These are phyloP conservation scores for Hedya salicella DNA, from an alignment of 2,888 invertebrate genomes.

Conservation along the genomic window DNA sequence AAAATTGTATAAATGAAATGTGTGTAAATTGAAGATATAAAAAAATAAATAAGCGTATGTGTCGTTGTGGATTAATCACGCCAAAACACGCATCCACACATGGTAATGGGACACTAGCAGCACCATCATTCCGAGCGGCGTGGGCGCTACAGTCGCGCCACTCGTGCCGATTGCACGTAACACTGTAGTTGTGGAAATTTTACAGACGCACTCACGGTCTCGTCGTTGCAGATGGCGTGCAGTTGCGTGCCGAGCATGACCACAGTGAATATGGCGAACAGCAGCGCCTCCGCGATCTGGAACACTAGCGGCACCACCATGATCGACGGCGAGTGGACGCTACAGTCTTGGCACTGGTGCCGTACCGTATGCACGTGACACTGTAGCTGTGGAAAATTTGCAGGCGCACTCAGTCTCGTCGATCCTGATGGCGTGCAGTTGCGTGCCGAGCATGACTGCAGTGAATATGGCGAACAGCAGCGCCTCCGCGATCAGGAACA, in stretches of 20 bases:
- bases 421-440: constrained; percentile 98
- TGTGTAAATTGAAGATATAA: too few relatives aligned
- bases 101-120: too few relatives aligned
- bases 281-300: constrained; percentile 95
- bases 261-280: constrained; percentile 98
- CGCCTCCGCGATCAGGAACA: constrained; percentile 92
- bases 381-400: too few relatives aligned
- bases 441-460: constrained; percentile 98
- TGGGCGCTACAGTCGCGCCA: too few relatives aligned
- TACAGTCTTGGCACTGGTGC: constrained; percentile 98
- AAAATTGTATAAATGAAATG: too few relatives aligned
- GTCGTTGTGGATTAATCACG: too few relatives aligned
- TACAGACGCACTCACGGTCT: constrained; percentile 89
- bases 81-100: too few relatives aligned
- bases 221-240: constrained; percentile 99
- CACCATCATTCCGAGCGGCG: too few relatives aligned
- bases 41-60: too few relatives aligned
- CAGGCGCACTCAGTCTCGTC: constrained; percentile 91
- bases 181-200: too few relatives aligned
- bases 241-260: constrained; percentile 99
- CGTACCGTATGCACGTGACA: constrained; percentile 92
- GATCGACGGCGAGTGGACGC: constrained; percentile 96
- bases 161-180: background rate
- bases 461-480: constrained; percentile 99
- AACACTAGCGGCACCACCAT: constrained; percentile 97